These are phyloP conservation scores for Discoglossus pictus DNA, from an alignment of 2,797 vertebrate species.

Conservation along the genomic window DNA sequence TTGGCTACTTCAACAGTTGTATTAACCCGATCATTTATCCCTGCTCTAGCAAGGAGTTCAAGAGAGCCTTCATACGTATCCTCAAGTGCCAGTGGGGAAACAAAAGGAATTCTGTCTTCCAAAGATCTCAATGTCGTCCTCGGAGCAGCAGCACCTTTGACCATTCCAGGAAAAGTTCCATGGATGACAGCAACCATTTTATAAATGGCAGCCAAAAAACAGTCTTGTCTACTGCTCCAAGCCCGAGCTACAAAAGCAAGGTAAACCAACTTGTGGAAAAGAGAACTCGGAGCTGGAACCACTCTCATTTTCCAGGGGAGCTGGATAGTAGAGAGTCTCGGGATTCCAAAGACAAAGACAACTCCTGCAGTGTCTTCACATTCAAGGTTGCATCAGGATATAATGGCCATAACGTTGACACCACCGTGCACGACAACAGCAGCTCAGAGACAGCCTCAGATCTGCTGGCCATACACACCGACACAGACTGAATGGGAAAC, in stretches of 20 bases:
- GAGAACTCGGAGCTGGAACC: constrained; percentile 72
- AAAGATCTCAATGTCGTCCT: constrained; percentile 84
- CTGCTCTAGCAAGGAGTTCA: constrained; percentile 96
- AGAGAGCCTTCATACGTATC: constrained; percentile 92
- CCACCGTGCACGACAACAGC: not conserved
- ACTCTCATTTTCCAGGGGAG: constrained; percentile 59
- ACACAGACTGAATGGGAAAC: not conserved
- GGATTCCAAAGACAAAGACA: constrained; percentile 49
- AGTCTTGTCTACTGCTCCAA: constrained; percentile 81
- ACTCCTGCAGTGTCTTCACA: constrained; percentile 57
- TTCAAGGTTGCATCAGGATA: constrained; percentile 66
- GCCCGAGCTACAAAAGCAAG: constrained; percentile 80
- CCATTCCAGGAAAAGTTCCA: constrained; percentile 80
- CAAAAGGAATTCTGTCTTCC: constrained; percentile 71
- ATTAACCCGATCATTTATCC: constrained; percentile 98
- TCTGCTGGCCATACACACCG: not conserved
- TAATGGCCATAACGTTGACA: constrained; percentile 57
- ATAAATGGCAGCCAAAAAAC: constrained; percentile 89
- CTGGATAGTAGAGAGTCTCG: constrained; percentile 52
- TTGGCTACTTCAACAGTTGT: constrained; percentile 98
- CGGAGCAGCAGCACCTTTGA: constrained; percentile 81
- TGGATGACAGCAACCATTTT: constrained; percentile 81
- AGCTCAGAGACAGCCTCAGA: not conserved
- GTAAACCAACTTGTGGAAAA: constrained; percentile 71
- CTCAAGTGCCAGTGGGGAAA: constrained; percentile 87